Evolutionary conservation across 2,113 vertebrate genomes (phyloP), one percentile per base, ranked within the genome.

Genomic region (Emydocephalus ijimae): DNA sequence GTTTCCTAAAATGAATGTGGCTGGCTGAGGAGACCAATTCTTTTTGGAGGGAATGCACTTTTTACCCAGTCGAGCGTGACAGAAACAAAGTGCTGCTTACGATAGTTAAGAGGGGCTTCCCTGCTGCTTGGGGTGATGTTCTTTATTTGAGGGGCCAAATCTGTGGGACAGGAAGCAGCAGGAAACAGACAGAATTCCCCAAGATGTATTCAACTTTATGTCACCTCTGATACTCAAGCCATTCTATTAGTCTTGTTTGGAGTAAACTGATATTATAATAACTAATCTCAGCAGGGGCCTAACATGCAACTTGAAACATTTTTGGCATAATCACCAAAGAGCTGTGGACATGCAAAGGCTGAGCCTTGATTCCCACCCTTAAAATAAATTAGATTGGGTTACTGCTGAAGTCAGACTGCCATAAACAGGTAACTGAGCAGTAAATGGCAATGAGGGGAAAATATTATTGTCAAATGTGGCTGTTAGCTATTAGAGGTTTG

Each of bases 251-350:
- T 59, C 90, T 92, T 94, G 95, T 97, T 95, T 96, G 94, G 81
- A 94, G 97, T 97, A 99, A 98, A 98, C 96, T 93, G 98, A 99
- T 98, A 98, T 98, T 97, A 98, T 98, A 98, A 98, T 98, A 98
- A 98, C 98, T 97, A 95, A 98, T 96, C 98, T 98, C 96, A 96
- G 97, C 95, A 94, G 98, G 96, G 96, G 95, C 96, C 96, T 97
- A 97, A 97, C 94, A 95, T 97, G 97, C 97, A 98, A 98, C 96
- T 97, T 93, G 97, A 98, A 97, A 98, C 96, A 95, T 95, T 94
- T 95, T 97, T 96, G 94, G 90, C 95, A 89, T 97, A 98, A 98
- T 98, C 98, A 98, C 90, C 96, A 97, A 94, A 43, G 95, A 94
- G 96, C 94, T 94, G 96, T 95, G 95, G 95, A 96, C 95, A 91